Percentiles rank a stretch among this genome's conserved stretches.
These are phyloP conservation scores for Drosophila koepferae DNA, from an alignment of 2,888 invertebrate genomes.

Conservation along the genomic window DNA sequence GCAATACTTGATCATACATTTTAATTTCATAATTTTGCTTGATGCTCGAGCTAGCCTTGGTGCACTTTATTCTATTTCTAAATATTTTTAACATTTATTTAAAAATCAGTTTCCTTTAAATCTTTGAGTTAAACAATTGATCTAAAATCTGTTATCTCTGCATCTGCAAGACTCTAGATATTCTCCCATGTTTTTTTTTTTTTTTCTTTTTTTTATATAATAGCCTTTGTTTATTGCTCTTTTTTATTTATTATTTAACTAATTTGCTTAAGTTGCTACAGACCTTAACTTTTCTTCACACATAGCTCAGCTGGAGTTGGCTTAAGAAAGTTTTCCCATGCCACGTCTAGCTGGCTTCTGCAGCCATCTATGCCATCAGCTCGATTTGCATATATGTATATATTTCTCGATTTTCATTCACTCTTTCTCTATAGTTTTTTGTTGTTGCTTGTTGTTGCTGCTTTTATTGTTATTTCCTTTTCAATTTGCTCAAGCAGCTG, in stretches of 20 bases:
- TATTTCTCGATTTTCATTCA: slow-evolving; percentile 30
- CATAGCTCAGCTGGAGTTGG: slow-evolving; percentile 27
- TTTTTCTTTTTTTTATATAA: not conserved
- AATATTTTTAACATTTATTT: too few species aligned
- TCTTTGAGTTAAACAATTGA: too few species aligned
- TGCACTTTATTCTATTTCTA: not conserved
- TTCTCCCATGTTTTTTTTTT: not conserved
- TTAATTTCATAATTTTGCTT: too few species aligned
- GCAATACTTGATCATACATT: not conserved
- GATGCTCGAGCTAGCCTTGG: too few species aligned
- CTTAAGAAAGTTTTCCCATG: slow-evolving; percentile 41
- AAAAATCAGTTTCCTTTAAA: not conserved
- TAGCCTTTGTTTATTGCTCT: slow-evolving; percentile 1
- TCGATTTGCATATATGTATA: slow-evolving; percentile 61
- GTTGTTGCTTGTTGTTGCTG: not conserved
- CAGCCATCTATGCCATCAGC: slow-evolving; percentile 13
- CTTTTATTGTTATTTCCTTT: slow-evolving; percentile 25
- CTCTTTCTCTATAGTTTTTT: slow-evolving; percentile 6
- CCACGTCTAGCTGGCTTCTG: not conserved
- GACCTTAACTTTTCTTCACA: slow-evolving; percentile 31
- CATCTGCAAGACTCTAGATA: not conserved
- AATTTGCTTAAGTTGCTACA: not conserved
- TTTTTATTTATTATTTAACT: slow-evolving; percentile 28
- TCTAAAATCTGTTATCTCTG: not conserved
- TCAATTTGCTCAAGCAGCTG: slow-evolving; percentile 28